Base-by-base conservation (phyloP, 2,113 vertebrate species). In the Syngnathus typhle region DNA sequence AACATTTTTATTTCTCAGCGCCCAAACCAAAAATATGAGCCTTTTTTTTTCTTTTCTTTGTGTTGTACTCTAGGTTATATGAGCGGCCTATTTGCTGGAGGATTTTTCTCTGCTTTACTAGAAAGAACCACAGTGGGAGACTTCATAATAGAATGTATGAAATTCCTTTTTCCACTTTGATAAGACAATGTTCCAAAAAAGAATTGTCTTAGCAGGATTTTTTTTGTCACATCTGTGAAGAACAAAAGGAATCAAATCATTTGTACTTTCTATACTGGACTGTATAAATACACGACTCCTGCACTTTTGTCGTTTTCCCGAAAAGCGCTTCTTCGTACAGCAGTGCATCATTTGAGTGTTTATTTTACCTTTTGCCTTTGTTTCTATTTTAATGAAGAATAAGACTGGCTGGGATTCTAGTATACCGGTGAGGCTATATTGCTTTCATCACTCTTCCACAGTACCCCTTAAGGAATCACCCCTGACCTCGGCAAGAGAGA, bases 311-410 rank as follows among this genome's bases (percentile, higher is more conserved):
- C 2, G 2, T 32, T 54, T 76, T 71, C 74, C 69, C 58, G 81
- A 83, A 86, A 85, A 75, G 76, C 67, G 79, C 84, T 66, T 41
- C 72, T 81, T 69, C 78, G 73, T 64, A 75, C 75, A 72, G 49
- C 65, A 65, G 69, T 67, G 77, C 82, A 72, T 60, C 51, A 52
- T 64, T 64, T 81, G 72, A 80, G 51, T 73, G 77, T 82, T 71
- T 72, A 74, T 65, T 73, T 80, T 64, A 23, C 37, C 23, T 60
- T 64, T 59, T 56, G 23, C 70, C 12, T 70, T 69, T 71, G 60
- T 73, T 72, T 76, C 68, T 61, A 76, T 64, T 56, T 51, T 75
- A 71, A 81, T 76, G 70, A 70, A 77, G 67, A 84, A 78, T 70
- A 72, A 1, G 73, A 68, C 72, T 77, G 70, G 79, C 68, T 62